Base-by-base conservation (phyloP, 2,113 vertebrate species). In the Pseudorasbora parva region DNA sequence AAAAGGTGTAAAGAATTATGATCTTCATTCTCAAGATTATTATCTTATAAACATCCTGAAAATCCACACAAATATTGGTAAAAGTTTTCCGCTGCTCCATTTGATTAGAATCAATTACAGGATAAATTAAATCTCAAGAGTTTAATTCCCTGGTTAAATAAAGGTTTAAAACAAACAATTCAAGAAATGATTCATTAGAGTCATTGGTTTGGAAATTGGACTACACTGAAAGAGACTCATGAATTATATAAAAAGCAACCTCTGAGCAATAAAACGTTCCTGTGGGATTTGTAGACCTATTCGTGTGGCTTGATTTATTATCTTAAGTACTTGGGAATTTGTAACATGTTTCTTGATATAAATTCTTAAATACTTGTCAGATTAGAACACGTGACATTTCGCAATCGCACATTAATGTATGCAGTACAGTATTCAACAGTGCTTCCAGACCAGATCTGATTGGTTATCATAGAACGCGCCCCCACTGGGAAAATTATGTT, bases 361-460 rank as follows among this genome's bases (percentile, higher is more conserved):
- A 72, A 72, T 47, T 76, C 73, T 56, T 19, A 76, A 75, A 54
- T 56, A 27, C 27, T 56, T 56, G 49, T 56, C 49, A 72, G 68
- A 72, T 72, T 72, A 72, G 21, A 56, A 33, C 49, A 76, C 21
- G 37, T 72, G 41, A 72, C n/a, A 68, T 71, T 75, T 75, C 51
- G 73, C 17, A 54, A 56, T 76, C 9, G 15, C 8, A 25, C 33
- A 78, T 60, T 43, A 77, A 25, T 43, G 8, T n/a, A 43, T 60
- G 68, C 68, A 45, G 2, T 11, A 64, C 60, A 71, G 68, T 12
- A 41, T 54, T 54, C 51, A 21, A 21, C 37, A 21, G 45, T 12
- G 45, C 45, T 47, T 47, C 64, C 64, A 72, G n/a, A 72, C 2
- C 6, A 47, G n/a, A 45, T 72, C 41, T 60, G 74, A 41, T 14